These are phyloP conservation scores for Doris montereyensis DNA, from an alignment of 2,888 invertebrate species.

Conservation along the genomic window DNA sequence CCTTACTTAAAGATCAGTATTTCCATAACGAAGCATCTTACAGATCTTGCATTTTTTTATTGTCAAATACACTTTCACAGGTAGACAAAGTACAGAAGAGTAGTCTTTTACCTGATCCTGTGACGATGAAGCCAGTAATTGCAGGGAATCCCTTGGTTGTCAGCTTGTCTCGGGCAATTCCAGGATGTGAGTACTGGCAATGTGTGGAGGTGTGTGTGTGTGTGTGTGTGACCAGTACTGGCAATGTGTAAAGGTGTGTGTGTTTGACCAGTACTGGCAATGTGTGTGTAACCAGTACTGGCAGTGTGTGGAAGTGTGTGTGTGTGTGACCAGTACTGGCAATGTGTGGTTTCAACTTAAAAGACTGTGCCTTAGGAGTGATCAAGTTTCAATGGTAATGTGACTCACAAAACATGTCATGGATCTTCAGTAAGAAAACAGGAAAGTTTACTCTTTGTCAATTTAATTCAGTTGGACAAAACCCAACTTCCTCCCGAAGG, in stretches of 20 bases:
- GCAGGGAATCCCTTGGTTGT: conserved; percentile 59
- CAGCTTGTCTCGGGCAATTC: conserved; percentile 53
- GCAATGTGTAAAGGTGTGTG: background rate
- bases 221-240: background rate
- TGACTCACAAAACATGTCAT: too few relatives aligned
- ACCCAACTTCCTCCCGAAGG: too few relatives aligned
- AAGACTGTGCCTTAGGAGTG: too few relatives aligned
- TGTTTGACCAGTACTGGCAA: background rate
- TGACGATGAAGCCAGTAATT: conserved; percentile 58
- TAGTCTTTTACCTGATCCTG: conserved; percentile 61
- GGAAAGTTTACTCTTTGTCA: too few relatives aligned
- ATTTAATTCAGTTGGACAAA: too few relatives aligned
- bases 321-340: background rate
- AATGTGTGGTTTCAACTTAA: too few relatives aligned
- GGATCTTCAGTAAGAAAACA: too few relatives aligned
- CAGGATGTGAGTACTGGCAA: conserved; percentile 56
- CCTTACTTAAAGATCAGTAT: too few relatives aligned
- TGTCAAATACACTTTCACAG: conserved; percentile 44
- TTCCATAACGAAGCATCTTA: too few relatives aligned
- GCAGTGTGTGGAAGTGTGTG: background rate
- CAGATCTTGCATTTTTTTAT: too few relatives aligned
- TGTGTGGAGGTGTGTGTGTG: background rate
- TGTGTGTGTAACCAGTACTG: conserved; percentile 48
- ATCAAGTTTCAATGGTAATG: too few relatives aligned
- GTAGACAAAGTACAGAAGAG: conserved; percentile 52